phyloP scores from a whole-genome alignment of 2,797 vertebrate species.

The Neomorphus geoffroyi region DNA sequence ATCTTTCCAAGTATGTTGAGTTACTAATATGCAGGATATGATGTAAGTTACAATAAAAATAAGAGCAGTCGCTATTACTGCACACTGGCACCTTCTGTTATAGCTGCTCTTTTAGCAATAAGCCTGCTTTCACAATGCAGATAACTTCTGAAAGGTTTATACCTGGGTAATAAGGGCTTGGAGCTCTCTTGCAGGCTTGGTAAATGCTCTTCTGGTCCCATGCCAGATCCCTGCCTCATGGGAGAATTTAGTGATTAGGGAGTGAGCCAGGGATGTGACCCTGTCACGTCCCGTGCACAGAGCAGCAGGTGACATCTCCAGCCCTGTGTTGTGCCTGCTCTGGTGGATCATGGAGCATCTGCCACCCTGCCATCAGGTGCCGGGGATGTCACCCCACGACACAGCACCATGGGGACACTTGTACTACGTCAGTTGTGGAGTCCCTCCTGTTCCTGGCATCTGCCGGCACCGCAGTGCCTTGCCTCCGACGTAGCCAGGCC shows the following conservation, averaged over 20 bases:
- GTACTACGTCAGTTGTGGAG: accelerated
- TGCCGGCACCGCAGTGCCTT: not conserved
- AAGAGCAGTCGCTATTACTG: not conserved
- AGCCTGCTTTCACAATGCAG: accelerated
- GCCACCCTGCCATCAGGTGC: accelerated
- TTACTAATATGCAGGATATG: not conserved
- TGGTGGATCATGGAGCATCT: not conserved
- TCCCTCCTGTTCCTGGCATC: not conserved
- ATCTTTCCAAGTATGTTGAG: not conserved
- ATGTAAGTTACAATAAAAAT: not conserved
- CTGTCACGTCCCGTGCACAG: accelerated
- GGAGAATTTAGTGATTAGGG: not conserved
- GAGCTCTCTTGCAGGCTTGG: not conserved
- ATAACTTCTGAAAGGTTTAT: not conserved
- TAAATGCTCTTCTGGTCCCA: accelerated
- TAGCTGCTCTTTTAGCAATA: not conserved
- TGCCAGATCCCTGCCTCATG: accelerated
- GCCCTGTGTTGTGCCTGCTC: accelerated
- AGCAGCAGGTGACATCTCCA: not conserved
- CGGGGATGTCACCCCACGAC: not conserved
- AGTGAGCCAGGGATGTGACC: not conserved
- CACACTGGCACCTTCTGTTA: not conserved
- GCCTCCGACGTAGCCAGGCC: accelerated
- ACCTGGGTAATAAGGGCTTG: not conserved
- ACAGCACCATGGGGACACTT: accelerated